A percentile compares a stretch with the other conserved stretches of the same genome.
Conservation (phyloP, 1,140 invertebrate species). For the Drosophila ananassae region DNA sequence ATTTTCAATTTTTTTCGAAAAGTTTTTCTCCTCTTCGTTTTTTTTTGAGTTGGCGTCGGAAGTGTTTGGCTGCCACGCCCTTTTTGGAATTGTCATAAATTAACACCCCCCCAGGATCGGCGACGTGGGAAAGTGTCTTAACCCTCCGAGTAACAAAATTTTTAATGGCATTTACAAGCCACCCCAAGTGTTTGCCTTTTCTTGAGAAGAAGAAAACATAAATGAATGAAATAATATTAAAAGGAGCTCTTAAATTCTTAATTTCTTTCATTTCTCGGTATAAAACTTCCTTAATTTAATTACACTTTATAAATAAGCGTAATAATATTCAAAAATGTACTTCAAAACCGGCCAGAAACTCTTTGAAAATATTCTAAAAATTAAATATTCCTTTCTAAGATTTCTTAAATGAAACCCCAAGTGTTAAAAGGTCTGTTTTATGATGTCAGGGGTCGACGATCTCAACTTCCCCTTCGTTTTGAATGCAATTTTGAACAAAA, state of each 20-base stretch:
- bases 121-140: conserved; percentile 34
- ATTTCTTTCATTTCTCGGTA: not conserved
- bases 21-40: not conserved
- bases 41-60: conserved; percentile 36
- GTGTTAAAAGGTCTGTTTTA: conserved; percentile 5
- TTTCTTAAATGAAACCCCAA: not conserved
- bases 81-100: conserved; percentile 70
- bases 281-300: too few relatives aligned
- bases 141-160: conserved; percentile 11
- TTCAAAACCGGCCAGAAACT: too few relatives aligned
- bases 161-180: conserved; percentile 7
- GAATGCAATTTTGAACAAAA: conserved; percentile 28
- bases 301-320: not conserved
- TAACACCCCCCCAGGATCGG: conserved; percentile 31
- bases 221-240: not conserved
- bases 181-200: not conserved
- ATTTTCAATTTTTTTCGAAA: not conserved
- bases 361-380: not conserved
- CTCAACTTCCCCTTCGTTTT: not conserved
- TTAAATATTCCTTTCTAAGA: not conserved
- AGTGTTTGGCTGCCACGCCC: conserved; percentile 60
- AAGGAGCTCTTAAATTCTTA: not conserved
- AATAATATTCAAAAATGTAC: too few relatives aligned
- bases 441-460: conserved; percentile 19
- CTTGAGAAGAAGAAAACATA: not conserved